Conservation (phyloP, 2,113 vertebrate genomes). For the Mungos mungo region DNA sequence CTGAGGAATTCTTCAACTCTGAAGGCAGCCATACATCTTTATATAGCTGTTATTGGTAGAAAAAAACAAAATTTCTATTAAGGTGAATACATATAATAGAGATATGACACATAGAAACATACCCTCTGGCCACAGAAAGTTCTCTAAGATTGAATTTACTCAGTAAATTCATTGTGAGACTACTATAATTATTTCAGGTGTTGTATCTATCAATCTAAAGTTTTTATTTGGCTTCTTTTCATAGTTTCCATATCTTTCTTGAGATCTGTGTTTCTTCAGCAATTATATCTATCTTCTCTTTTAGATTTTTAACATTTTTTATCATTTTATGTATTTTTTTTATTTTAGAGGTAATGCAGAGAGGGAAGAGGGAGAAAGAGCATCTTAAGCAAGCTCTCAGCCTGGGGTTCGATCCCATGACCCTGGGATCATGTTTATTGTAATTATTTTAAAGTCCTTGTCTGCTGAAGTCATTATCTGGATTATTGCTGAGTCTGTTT, state of each 20-base stretch:
- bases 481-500: not conserved
- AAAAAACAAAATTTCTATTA: constrained; percentile 28
- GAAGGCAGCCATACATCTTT: not conserved
- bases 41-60: not conserved
- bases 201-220: not conserved
- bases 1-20: not conserved
- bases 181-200: constrained; percentile 12
- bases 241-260: constrained; percentile 3
- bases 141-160: not conserved
- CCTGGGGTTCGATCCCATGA: no score
- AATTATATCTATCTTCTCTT: not conserved
- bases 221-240: not conserved
- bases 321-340: no score
- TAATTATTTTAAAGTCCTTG: constrained; percentile 16
- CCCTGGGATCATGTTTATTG: not conserved
- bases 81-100: not conserved
- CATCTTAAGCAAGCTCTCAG: no score
- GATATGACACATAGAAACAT: not conserved
- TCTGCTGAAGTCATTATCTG: not conserved
- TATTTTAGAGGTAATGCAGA: no score
- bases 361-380: no score
- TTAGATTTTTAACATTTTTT: not conserved
- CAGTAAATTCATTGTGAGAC: not conserved
- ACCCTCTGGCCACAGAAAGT: not conserved
- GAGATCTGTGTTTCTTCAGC: not conserved